phyloP scores from a whole-genome alignment of 1,140 invertebrate species.

The Lepidurus packardi region DNA sequence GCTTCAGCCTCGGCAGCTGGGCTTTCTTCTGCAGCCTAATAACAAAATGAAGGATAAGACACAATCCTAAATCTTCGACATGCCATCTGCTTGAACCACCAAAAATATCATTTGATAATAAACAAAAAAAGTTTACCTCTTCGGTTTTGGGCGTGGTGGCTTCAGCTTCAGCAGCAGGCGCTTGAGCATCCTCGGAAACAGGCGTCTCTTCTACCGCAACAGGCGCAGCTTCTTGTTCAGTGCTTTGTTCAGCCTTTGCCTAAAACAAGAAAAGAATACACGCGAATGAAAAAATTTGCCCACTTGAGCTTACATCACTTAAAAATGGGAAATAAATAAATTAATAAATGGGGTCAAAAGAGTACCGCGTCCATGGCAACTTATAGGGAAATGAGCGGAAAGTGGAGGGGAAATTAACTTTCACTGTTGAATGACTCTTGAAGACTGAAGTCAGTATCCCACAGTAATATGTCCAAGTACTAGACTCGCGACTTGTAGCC shows the following conservation, averaged over 20 bases:
- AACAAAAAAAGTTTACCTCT: background rate
- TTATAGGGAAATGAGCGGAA: background rate
- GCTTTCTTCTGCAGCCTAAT: conserved; percentile 18
- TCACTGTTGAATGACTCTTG: background rate
- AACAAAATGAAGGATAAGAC: background rate
- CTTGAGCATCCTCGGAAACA: background rate
- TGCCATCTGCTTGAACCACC: background rate
- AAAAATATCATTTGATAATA: background rate
- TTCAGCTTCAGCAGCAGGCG: conserved; percentile 2
- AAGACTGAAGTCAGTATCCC: background rate
- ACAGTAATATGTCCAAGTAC: background rate
- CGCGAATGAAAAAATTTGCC: background rate
- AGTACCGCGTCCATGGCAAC: background rate
- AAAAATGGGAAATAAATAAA: background rate
- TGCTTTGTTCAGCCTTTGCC: conserved; percentile 18
- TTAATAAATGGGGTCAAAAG: background rate
- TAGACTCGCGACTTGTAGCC: background rate
- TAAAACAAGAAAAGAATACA: background rate
- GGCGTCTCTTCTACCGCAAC: background rate
- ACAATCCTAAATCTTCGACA: background rate
- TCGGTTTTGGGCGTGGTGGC: conserved; percentile 8
- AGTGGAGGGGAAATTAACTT: conserved; percentile 4
- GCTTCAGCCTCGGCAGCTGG: conserved; percentile 5
- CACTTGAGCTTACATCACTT: background rate
- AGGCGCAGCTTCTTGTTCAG: background rate